A percentile compares a stretch with the other conserved stretches of the same genome.
Evolutionary conservation across 2,888 invertebrate species (phyloP).

Genomic region (Globia sparganii): DNA sequence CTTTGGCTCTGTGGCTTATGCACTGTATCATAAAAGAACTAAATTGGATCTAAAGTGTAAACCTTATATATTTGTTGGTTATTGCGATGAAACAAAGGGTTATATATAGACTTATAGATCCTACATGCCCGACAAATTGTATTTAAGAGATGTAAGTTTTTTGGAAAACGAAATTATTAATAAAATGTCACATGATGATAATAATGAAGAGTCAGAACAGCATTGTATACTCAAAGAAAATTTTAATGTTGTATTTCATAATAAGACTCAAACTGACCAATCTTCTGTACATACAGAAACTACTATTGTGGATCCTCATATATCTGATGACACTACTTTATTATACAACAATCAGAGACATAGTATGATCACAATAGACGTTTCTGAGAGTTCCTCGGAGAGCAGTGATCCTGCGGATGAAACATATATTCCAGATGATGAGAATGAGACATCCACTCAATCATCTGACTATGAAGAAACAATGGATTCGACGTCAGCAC

Average conservation of each 20-base stretch:
- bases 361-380: too few species aligned
- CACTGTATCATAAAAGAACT: not conserved
- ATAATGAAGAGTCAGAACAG: not conserved
- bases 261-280: too few species aligned
- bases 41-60: not conserved
- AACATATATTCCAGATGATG: too few species aligned
- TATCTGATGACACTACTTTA: not conserved
- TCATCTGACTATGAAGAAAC: too few species aligned
- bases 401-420: too few species aligned
- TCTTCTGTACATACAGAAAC: not conserved
- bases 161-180: not conserved
- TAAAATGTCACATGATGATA: not conserved
- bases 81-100: not conserved
- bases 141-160: not conserved
- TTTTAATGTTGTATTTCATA: too few species aligned
- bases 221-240: too few species aligned
- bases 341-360: not conserved
- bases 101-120: not conserved
- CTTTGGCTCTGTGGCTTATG: too few species aligned
- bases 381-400: not conserved
- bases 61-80: not conserved
- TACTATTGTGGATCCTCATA: not conserved
- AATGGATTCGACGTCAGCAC: too few species aligned
- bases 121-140: not conserved
- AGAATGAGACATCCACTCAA: too few species aligned